Base-by-base conservation (phyloP, 1,140 invertebrate genomes). In the Samia ricini region DNA sequence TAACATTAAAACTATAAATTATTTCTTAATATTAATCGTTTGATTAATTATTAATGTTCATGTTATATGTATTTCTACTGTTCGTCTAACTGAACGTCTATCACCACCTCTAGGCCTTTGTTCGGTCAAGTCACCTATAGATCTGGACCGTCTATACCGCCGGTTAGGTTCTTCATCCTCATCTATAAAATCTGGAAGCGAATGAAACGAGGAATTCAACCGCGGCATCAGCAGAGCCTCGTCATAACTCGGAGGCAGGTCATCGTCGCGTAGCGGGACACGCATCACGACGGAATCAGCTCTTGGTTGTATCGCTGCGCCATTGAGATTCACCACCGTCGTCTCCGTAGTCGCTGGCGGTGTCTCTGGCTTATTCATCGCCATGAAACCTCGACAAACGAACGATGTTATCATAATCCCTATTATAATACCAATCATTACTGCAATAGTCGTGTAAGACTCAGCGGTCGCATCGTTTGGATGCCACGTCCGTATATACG, bases 191-290 rank as follows among this genome's bases (percentile, higher is more conserved):
- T 92, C 93, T 33, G 91, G 77, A 69, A 94, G 79, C 12, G 93
- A 94, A 66, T 92, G 91, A 70, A 92, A 92, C 0, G 93, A 93
- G 0, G 91, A 77, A 63, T 92, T 92, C 55, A 93, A 71, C 59
- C 93, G 92, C 19, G 94, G 94, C 92, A 95, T 93, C 15, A 93
- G 83, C 21, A 95, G 79, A 0, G 95, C 95, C 77, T 95, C 95
- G 60, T 94, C 94, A 68, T 95, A 95, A 21, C 90, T 94, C 0
- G 95, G 95, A 50, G 94, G 92, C 8, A 93, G 78, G 77, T 95
- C 94, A 69, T 93, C 91, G 26, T 92, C 92, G 56, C 91, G 89
- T 26, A 92, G 57, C 7, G 91, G 83, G 54, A 93, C 89, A 33
- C 91, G 77, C 61, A 91, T 84, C 60, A 93, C 73, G 50, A 92